Evolutionary conservation across 1,140 invertebrate species (phyloP), one percentile per base, ranked within the genome.

Genomic region (Amphibalanus amphitrite): DNA sequence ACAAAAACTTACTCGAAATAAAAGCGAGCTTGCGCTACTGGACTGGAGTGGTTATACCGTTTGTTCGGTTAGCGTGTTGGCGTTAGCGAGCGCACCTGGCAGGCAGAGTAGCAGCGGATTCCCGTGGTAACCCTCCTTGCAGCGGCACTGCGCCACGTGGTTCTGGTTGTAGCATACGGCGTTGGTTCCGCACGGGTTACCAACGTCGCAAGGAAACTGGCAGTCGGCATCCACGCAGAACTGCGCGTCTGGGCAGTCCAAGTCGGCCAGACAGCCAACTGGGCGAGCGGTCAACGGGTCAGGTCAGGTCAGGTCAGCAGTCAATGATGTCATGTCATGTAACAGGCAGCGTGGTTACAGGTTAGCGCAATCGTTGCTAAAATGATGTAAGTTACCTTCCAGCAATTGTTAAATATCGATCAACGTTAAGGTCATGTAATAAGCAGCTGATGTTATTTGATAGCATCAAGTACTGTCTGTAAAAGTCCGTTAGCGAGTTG

Each of bases 201-300:
- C 71, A 26, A 40, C 40, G 29, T 74, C 73, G 71, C 76, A 77
- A n/a, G 76, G 76, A 72, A 77, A 75, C 29, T 73, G 74, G 73
- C 76, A 77, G 59, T 73, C 71, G 33, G 72, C 71, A 69, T 74
- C 73, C 72, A 77, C 71, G 72, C 76, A 77, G 72, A 75, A 73
- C 72, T 75, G 74, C 67, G 72, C 73, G n/a, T 73, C 73, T 29
- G 73, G 74, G 70, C 76, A 77, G 67, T 75, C 75, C 59, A 28
- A 29, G 71, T 77, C 75, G 70, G 86, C 82, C 23, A 83, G 83
- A 79, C 93, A 96, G 78, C 92, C 89, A 73, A 71, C 59, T 73
- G 65, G n/a, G 65, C 20, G 17, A 6, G 47, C 47, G 47, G 47
- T 8, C 23, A 8, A 59, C 10, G 23, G 47, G 6, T 59, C 47